Conservation (phyloP, 1,140 invertebrate genomes). For the Sarcophaga peregrina region DNA sequence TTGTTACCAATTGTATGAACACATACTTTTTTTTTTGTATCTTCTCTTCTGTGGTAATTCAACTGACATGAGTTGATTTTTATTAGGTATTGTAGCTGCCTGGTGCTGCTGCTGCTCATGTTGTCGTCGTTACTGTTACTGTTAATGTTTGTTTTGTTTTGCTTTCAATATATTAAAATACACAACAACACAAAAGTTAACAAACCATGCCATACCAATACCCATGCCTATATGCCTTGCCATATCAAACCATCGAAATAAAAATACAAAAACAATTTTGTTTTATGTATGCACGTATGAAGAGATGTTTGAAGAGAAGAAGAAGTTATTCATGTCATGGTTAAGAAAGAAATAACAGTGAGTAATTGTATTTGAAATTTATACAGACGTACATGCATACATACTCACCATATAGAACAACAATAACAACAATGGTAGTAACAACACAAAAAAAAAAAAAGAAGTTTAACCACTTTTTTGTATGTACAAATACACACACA, state of each 20-base stretch:
- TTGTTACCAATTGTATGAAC: background rate
- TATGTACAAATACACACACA: background rate
- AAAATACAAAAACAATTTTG: background rate
- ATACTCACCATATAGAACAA: too few species aligned
- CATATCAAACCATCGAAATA: background rate
- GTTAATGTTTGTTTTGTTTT: too few species aligned
- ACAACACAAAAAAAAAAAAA: background rate
- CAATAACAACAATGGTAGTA: background rate
- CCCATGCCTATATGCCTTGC: too few species aligned
- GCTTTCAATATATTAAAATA: too few species aligned
- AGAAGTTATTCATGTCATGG: constrained; percentile 22
- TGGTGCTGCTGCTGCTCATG: too few species aligned
- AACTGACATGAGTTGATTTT: background rate
- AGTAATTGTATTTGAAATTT: constrained; percentile 22
- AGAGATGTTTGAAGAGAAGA: background rate
- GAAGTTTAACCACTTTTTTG: constrained; percentile 19
- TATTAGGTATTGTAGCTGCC: background rate
- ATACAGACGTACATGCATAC: background rate
- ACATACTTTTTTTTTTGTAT: too few species aligned
- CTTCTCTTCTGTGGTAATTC: constrained; percentile 1
- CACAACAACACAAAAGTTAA: too few species aligned
- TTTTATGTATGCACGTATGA: background rate
- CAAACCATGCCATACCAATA: too few species aligned
- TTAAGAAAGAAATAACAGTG: constrained; percentile 27
- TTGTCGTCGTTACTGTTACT: too few species aligned